A percentile compares a stretch with the other conserved stretches of the same genome.
Evolutionary conservation across 2,797 vertebrate genomes (phyloP).

Genomic region (Nannoperca obscura): DNA sequence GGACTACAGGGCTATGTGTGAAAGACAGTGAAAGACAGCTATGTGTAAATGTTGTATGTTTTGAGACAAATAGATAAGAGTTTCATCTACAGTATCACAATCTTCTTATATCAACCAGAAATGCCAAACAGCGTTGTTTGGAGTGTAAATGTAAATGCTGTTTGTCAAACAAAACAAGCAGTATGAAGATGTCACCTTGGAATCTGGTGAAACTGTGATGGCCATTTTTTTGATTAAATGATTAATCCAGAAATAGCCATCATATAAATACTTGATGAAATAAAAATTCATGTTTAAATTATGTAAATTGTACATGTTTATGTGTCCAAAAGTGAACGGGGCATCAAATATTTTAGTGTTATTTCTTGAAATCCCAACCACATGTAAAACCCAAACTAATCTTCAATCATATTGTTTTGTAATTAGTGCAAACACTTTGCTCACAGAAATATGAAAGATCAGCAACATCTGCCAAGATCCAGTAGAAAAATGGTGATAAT

Average conservation of each 20-base stretch:
- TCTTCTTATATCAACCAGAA: background rate
- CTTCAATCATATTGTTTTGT: background rate
- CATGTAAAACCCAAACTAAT: background rate
- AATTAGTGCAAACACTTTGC: background rate
- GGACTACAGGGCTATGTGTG: conserved; percentile 21
- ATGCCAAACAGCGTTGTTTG: background rate
- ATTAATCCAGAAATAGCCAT: background rate
- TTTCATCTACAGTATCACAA: background rate
- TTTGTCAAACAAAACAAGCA: background rate
- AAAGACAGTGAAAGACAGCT: background rate
- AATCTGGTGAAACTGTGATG: background rate
- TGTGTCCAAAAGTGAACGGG: too few relatives aligned
- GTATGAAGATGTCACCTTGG: background rate
- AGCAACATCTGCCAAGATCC: background rate
- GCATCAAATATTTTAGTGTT: background rate
- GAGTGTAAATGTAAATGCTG: background rate
- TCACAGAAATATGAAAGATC: background rate
- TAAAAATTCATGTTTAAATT: too few relatives aligned
- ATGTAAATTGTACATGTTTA: too few relatives aligned
- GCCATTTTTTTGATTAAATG: background rate
- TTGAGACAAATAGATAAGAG: background rate
- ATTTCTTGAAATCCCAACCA: background rate
- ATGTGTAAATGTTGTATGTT: background rate
- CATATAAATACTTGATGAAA: background rate
- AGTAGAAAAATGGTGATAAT: background rate